Conservation (phyloP, 2,113 vertebrate species). For the Malurus melanocephalus region DNA sequence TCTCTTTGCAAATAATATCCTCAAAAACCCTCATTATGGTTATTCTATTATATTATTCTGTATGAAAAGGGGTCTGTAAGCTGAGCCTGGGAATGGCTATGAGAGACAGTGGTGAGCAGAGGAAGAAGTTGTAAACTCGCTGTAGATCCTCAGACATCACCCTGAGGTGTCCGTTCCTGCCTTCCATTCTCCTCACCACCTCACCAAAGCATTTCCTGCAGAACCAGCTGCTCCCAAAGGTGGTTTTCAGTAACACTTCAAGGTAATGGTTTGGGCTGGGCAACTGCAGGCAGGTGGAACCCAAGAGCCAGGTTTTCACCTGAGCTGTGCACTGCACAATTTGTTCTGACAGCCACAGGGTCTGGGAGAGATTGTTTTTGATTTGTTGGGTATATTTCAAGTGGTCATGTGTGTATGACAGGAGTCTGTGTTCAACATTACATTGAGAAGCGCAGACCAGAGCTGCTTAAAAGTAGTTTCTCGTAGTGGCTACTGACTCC, state of each 20-base stretch:
- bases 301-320: neutral
- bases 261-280: neutral
- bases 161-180: neutral
- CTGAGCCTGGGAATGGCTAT: neutral
- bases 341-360: neutral
- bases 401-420: neutral
- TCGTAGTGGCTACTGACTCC: neutral
- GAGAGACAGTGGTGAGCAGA: neutral
- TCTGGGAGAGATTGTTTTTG: neutral
- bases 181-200: neutral
- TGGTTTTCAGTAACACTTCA: accelerated
- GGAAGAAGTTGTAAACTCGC: neutral
- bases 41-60: neutral
- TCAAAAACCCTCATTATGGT: neutral
- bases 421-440: neutral
- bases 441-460: neutral
- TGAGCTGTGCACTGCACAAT: neutral
- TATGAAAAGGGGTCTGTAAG: neutral
- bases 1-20: neutral
- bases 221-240: neutral
- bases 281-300: neutral
- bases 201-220: neutral
- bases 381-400: neutral
- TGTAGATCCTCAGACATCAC: neutral
- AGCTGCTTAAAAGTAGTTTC: neutral